A percentile compares a stretch with the other conserved stretches of the same genome.
Conservation (phyloP, 2,888 invertebrate species). For the Aricia artaxerxes region DNA sequence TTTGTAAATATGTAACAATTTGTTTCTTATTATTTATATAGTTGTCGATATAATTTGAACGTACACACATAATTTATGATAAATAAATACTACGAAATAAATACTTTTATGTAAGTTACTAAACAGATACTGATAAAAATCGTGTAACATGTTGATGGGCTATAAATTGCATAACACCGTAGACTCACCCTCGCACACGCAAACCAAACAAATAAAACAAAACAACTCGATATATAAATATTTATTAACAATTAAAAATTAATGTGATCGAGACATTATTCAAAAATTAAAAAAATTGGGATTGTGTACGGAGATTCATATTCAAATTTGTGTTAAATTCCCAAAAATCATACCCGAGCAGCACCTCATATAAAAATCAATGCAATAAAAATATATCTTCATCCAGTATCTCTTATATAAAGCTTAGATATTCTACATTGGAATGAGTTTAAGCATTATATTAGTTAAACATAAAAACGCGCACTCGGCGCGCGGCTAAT, state of each 20-base stretch:
- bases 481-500: slow-evolving; percentile 41
- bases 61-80: slow-evolving; percentile 33
- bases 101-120: slow-evolving; percentile 27
- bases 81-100: neutral
- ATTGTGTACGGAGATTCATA: slow-evolving; percentile 63
- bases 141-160: slow-evolving; percentile 43
- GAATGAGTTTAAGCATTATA: slow-evolving; percentile 73
- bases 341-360: slow-evolving; percentile 58
- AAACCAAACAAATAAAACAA: slow-evolving; percentile 62
- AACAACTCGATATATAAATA: slow-evolving; percentile 73
- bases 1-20: neutral
- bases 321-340: slow-evolving; percentile 43
- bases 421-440: slow-evolving; percentile 73
- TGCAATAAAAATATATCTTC: slow-evolving; percentile 65
- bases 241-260: slow-evolving; percentile 77
- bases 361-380: slow-evolving; percentile 64
- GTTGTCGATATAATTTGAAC: neutral
- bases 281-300: slow-evolving; percentile 50
- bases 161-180: slow-evolving; percentile 78
- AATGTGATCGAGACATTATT: slow-evolving; percentile 57
- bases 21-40: neutral
- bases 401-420: slow-evolving; percentile 58
- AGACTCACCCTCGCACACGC: slow-evolving; percentile 58
- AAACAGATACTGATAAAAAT: slow-evolving; percentile 15
- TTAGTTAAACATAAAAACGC: slow-evolving; percentile 52